Evolutionary conservation across 1,140 invertebrate species (phyloP).

Genomic region (Drosophila sechellia): DNA sequence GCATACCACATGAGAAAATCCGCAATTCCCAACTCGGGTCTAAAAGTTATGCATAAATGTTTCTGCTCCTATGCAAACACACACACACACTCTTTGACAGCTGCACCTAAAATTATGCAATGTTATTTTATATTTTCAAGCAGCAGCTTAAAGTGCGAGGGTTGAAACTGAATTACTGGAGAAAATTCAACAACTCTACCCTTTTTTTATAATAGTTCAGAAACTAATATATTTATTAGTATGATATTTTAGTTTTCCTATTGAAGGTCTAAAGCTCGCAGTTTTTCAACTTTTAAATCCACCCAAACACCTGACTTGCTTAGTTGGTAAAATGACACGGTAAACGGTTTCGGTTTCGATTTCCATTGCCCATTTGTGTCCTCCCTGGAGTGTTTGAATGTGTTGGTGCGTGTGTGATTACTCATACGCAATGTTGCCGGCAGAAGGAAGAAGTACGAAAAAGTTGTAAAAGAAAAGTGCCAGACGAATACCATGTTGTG

Average conservation of each 20-base stretch:
- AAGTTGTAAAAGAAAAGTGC: slow-evolving; percentile 18
- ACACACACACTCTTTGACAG: slow-evolving; percentile 5
- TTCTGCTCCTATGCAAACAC: neutral
- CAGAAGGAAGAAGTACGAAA: slow-evolving; percentile 18
- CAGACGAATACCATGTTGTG: slow-evolving; percentile 10
- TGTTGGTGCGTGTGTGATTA: slow-evolving; percentile 51
- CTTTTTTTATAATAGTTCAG: too few species aligned
- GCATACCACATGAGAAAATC: slow-evolving; percentile 20
- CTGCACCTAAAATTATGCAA: slow-evolving; percentile 55
- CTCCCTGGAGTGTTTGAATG: slow-evolving; percentile 7
- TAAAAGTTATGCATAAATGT: slow-evolving; percentile 1
- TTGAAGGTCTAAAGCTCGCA: neutral
- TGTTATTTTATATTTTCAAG: slow-evolving; percentile 19
- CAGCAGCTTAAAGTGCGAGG: slow-evolving; percentile 15
- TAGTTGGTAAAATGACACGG: slow-evolving; percentile 37
- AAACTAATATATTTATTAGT: neutral
- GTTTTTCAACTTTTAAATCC: slow-evolving; percentile 14
- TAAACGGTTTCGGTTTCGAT: slow-evolving; percentile 66
- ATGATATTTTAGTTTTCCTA: neutral
- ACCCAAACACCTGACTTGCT: neutral
- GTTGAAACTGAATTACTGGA: neutral
- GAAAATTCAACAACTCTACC: neutral
- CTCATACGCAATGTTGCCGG: slow-evolving; percentile 63
- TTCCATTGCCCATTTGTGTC: slow-evolving; percentile 31
- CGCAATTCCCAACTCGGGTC: slow-evolving; percentile 15